Evolutionary conservation across 35 echinoderm and acorn worm species (phyloP), one percentile per base, ranked within the genome.

Genomic region (Lytechinus pictus): DNA sequence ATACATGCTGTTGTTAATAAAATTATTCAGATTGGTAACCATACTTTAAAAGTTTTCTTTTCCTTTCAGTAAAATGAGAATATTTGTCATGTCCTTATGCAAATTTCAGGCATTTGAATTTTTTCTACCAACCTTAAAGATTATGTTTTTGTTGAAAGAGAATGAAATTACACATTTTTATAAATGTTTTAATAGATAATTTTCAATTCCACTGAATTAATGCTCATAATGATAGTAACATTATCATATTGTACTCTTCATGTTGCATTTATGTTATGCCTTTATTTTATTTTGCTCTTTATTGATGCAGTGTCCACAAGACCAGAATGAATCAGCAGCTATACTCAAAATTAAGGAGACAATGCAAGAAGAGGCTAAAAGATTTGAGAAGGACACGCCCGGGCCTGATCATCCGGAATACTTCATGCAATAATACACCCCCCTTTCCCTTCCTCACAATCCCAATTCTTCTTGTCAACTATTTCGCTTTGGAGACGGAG

Each of bases 321-420:
- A 99, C 91, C 97, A 99, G 95, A 98, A 98, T 52, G 98, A 99
- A 92, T 99, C 98, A 91, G 98, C 98, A 94, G 98, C 97, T 54
- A 99, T 99, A 95, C 97, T 98, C 87, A 99, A 99, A 94, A 99
- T 99, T 52, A 99, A 99, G 97, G 98, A 99, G 93, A 98, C 95
- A 86, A 99, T 99, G 98, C 97, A 99, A 95, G 98, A 99, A 93
- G 98, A 99, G 94, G 98, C 98, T 89, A 99, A 99, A 94, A 96
- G 98, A 94, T 99, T 99, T 95, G 98, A 99, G 94, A 99, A 99
- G 92, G 98, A 99, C 66, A 97, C 97, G 29, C 98, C 98, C 2
- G 94, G 95, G 28, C 54, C 92, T 11, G 97, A 97, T 58, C 98
- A 99, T 95, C 96, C 98, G 44, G 98, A 99, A 89, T 99, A 97